Base-by-base conservation (phyloP, 2,888 invertebrate genomes). In the Drymonia ruficornis region DNA sequence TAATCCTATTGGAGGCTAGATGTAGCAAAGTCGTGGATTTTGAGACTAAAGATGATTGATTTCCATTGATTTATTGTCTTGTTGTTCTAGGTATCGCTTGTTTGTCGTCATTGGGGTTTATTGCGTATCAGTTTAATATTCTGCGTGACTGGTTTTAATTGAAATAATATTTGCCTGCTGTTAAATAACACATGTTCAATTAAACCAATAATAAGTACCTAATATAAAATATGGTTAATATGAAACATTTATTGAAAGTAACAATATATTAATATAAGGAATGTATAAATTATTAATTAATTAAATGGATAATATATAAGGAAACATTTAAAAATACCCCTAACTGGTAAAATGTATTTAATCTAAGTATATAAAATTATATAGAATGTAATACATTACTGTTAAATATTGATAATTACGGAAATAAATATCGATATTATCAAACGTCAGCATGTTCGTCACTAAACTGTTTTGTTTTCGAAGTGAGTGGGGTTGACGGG, bases 401-500 rank as follows among this genome's bases (percentile, higher is more conserved):
- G n/a, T n/a, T n/a, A n/a, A n/a, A n/a, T n/a, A n/a, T n/a, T n/a
- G n/a, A n/a, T n/a, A n/a, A n/a, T n/a, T n/a, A n/a, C n/a, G n/a
- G n/a, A 40, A 40, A 40, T 40, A 13, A 16, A 43, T 43, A 40
- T 65, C 62, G 69, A 67, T 68, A 58, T 54, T 23, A 50, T 23
- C 12, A 13, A 18, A 3, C 9, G 13, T 45, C 7, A 50, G 46
- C 16, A 50, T 18, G 43, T 59, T 47, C 85, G 79, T 62, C 82
- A 74, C 87, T 85, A 76, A 57, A 55, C 53, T 68, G 69, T 78
- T 78, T 79, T 74, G 76, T 80, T 74, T 80, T 70, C 70, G 77
- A 78, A 80, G 74, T 84, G 86, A 86, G 87, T 85, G 84, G 86
- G 88, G 87, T 86, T 86, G 87, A 84, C 82, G 78, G 82, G 83